Evolutionary conservation across 2,888 invertebrate genomes (phyloP).

Genomic region (Phytoseiulus persimilis): DNA sequence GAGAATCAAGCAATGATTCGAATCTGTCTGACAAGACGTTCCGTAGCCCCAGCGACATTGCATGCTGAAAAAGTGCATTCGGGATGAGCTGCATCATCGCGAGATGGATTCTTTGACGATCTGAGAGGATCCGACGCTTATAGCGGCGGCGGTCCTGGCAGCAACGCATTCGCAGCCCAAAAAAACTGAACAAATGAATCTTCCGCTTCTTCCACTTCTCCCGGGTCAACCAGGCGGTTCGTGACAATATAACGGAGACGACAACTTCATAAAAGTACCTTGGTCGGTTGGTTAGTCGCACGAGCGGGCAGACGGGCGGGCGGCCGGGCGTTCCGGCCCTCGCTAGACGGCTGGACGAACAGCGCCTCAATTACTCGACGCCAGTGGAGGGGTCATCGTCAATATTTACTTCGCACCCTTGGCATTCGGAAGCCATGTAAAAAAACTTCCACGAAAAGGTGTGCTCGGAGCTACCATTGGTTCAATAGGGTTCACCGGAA

Average conservation of each 20-base stretch:
- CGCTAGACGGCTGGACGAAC: neutral
- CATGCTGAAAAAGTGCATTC: neutral
- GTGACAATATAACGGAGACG: neutral
- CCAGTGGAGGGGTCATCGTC: neutral
- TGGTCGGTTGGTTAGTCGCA: neutral
- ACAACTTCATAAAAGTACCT: neutral
- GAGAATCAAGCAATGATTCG: neutral
- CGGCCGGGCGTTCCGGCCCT: neutral
- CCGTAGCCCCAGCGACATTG: neutral
- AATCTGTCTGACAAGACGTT: neutral
- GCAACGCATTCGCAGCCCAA: neutral
- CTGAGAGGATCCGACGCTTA: neutral
- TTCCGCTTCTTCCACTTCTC: neutral
- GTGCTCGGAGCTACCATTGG: neutral
- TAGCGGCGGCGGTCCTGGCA: neutral
- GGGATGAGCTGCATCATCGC: neutral
- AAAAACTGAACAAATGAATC: slow-evolving; percentile 5
- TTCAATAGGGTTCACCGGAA: neutral
- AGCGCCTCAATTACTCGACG: neutral
- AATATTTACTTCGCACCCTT: neutral
- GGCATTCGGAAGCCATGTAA: neutral
- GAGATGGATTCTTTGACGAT: neutral
- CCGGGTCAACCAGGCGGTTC: neutral
- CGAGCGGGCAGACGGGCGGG: neutral
- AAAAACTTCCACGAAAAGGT: neutral